These are phyloP conservation scores for Coreius guichenoti DNA, from an alignment of 2,797 vertebrate species.

Conservation along the genomic window DNA sequence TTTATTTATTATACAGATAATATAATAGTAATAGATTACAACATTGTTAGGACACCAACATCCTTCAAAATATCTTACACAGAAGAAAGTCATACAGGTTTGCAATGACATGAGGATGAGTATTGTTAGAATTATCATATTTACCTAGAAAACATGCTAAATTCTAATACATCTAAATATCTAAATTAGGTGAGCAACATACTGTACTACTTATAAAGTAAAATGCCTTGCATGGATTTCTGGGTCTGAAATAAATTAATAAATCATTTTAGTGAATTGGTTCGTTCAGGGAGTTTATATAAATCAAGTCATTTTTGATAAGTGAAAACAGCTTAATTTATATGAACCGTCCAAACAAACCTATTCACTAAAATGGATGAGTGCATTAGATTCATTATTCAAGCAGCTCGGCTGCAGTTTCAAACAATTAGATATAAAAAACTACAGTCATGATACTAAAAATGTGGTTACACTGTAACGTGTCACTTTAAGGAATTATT, in stretches of 20 bases:
- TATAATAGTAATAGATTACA: neutral
- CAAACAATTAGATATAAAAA: constrained; percentile 11
- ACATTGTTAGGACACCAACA: neutral
- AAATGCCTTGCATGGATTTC: neutral
- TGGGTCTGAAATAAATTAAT: neutral
- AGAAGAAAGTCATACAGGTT: neutral
- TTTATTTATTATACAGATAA: neutral
- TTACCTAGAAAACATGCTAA: neutral
- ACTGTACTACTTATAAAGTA: neutral
- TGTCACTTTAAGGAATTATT: neutral
- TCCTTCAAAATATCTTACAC: neutral
- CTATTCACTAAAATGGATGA: neutral
- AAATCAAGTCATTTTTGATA: neutral
- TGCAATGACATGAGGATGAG: neutral
- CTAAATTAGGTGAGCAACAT: neutral
- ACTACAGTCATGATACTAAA: neutral
- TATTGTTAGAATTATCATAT: neutral
- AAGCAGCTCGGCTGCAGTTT: neutral
- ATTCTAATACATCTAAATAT: neutral
- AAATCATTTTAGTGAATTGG: neutral
- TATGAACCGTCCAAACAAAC: neutral
- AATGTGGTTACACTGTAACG: neutral
- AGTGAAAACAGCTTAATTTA: neutral
- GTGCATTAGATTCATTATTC: constrained; percentile 7
- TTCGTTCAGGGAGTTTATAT: neutral